phyloP scores from a whole-genome alignment of 2,113 vertebrate species.

The Otolemur garnettii region DNA sequence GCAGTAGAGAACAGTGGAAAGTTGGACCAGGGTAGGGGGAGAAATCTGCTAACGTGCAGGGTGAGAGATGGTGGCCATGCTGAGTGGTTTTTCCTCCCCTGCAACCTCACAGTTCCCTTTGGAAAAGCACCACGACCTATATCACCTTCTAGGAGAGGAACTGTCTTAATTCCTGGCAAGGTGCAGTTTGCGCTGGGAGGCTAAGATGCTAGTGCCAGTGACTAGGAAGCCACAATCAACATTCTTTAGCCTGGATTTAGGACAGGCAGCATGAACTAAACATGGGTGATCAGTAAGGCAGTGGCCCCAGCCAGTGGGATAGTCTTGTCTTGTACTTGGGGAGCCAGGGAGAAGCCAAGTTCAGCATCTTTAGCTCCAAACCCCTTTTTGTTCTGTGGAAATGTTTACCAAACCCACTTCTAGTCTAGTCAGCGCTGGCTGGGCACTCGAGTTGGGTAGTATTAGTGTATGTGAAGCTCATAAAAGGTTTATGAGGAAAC shows the following conservation, averaged over 20 bases:
- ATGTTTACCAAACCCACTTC: constrained; percentile 79
- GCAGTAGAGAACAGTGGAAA: constrained; percentile 48
- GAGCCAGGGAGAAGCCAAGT: constrained; percentile 36
- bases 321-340: constrained; percentile 45
- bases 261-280: constrained; percentile 43
- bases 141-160: constrained; percentile 83
- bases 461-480: constrained; percentile 79
- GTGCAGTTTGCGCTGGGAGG: constrained; percentile 78
- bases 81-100: background rate
- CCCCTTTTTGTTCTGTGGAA: constrained; percentile 77
- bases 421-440: constrained; percentile 76
- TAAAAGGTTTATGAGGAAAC: constrained; percentile 86
- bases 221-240: constrained; percentile 78
- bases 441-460: constrained; percentile 69
- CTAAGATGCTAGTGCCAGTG: constrained; percentile 67
- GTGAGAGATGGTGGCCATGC: background rate
- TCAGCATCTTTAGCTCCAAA: constrained; percentile 61
- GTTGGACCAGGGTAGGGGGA: constrained; percentile 33
- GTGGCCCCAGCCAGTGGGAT: constrained; percentile 49
- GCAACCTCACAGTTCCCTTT: constrained; percentile 76
- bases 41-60: background rate
- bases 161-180: constrained; percentile 81
- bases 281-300: constrained; percentile 35
- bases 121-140: constrained; percentile 80
- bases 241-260: constrained; percentile 47